Conservation (phyloP, 2,113 vertebrate species). For the Indicator indicator region DNA sequence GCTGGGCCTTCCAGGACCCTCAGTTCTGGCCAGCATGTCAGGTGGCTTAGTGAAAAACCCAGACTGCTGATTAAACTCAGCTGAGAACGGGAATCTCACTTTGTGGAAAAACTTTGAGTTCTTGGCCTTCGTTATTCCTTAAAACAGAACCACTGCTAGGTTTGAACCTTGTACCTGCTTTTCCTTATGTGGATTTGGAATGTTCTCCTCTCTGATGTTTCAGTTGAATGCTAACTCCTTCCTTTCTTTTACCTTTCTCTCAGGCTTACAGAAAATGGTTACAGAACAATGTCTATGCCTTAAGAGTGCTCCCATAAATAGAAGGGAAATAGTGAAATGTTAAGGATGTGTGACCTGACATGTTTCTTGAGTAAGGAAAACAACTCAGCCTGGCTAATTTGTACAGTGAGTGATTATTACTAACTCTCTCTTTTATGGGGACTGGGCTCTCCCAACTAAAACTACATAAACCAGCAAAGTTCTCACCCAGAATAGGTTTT, state of each 20-base stretch:
- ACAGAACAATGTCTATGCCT: not conserved
- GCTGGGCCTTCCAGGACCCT: constrained; percentile 22
- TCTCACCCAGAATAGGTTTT: not conserved
- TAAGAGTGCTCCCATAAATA: not conserved
- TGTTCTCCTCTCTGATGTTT: not conserved
- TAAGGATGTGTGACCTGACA: not conserved
- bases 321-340: not conserved
- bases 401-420: not conserved
- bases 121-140: not conserved
- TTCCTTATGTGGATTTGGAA: not conserved
- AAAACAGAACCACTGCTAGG: not conserved
- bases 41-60: not conserved
- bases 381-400: not conserved
- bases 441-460: not conserved
- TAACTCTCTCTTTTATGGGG: not conserved
- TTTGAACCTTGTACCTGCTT: not conserved
- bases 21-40: constrained; percentile 18
- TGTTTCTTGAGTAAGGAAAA: not conserved
- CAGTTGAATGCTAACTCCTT: not conserved
- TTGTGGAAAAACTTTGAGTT: not conserved
- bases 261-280: not conserved
- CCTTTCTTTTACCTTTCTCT: not conserved
- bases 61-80: not conserved
- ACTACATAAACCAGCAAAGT: not conserved
- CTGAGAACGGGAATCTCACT: not conserved